Evolutionary conservation across 2,888 invertebrate genomes (phyloP).

Genomic region (Drosophila percnosoma): DNA sequence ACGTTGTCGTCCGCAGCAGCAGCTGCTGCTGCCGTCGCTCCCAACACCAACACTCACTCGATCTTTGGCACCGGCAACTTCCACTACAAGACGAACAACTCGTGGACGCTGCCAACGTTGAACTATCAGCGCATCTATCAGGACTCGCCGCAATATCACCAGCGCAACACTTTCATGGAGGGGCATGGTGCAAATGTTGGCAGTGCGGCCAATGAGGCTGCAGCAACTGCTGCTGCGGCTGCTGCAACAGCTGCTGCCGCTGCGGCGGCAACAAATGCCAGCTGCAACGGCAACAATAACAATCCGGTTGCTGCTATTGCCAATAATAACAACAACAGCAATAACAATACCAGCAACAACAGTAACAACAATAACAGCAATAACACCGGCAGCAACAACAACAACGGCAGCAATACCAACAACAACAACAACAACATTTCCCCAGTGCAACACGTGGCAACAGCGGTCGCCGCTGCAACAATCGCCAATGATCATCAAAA

Average conservation of each 20-base stretch:
- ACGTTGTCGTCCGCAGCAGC: constrained; percentile 75
- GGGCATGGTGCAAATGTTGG: constrained; percentile 26
- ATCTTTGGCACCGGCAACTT: constrained; percentile 84
- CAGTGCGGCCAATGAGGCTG: constrained; percentile 34
- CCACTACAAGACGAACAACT: constrained; percentile 84
- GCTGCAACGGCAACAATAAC: constrained; percentile 30
- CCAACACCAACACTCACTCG: constrained; percentile 82
- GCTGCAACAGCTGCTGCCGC: constrained; percentile 55
- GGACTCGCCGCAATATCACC: constrained; percentile 82
- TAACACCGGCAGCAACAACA: constrained; percentile 16
- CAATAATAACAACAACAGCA: constrained; percentile 14
- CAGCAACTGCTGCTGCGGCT: constrained; percentile 51
- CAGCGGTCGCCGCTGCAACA: constrained; percentile 79
- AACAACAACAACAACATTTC: constrained; percentile 49
- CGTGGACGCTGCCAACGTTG: constrained; percentile 83
- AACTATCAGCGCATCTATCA: constrained; percentile 83
- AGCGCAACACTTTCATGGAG: constrained; percentile 80
- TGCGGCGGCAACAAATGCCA: constrained; percentile 24
- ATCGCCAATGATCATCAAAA: constrained; percentile 81
- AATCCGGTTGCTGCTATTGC: constrained; percentile 29
- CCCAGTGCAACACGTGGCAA: constrained; percentile 81
- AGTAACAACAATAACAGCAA: constrained; percentile 27
- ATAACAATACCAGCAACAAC: constrained; percentile 13
- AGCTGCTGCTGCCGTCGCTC: constrained; percentile 64
- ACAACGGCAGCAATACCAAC: constrained; percentile 17